These are phyloP conservation scores for Silurus asotus DNA, from an alignment of 2,113 vertebrate genomes.

Conservation along the genomic window DNA sequence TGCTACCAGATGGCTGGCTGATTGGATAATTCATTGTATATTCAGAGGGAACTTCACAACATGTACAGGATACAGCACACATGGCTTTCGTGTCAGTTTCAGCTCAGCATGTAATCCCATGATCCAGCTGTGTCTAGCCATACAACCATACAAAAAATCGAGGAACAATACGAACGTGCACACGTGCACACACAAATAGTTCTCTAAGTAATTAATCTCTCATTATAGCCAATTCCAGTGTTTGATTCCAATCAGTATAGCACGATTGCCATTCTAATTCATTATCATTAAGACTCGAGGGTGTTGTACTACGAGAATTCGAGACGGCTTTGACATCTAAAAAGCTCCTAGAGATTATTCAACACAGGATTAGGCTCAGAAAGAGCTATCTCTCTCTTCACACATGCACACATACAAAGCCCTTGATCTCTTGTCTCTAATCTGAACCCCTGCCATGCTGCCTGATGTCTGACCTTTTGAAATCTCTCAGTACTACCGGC, in stretches of 20 bases:
- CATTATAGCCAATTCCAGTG: conserved; percentile 34
- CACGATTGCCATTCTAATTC: conserved; percentile 26
- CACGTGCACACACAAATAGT: conserved; percentile 7
- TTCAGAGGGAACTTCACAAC: background rate
- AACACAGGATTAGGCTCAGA: conserved; percentile 14
- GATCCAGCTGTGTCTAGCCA: background rate
- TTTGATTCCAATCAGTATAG: conserved; percentile 43
- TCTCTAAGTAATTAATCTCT: conserved; percentile 22
- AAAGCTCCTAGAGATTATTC: conserved; percentile 34
- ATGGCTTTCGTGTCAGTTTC: background rate
- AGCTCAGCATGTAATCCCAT: conserved; percentile 3
- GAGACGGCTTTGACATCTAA: conserved; percentile 8
- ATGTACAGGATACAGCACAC: background rate
- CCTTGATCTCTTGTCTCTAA: conserved; percentile 40
- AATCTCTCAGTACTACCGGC: background rate
- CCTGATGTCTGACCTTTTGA: conserved; percentile 46
- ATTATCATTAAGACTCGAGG: background rate
- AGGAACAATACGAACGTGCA: background rate
- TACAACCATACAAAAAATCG: background rate
- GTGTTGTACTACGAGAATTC: conserved; percentile 14
- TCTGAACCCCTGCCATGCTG: conserved; percentile 29
- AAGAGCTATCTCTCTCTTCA: background rate
- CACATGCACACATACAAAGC: conserved; percentile 23
- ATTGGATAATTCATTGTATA: background rate
- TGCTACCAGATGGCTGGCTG: background rate